These are phyloP conservation scores for Lagocephalus sceleratus DNA, from an alignment of 2,797 vertebrate species.

Conservation along the genomic window DNA sequence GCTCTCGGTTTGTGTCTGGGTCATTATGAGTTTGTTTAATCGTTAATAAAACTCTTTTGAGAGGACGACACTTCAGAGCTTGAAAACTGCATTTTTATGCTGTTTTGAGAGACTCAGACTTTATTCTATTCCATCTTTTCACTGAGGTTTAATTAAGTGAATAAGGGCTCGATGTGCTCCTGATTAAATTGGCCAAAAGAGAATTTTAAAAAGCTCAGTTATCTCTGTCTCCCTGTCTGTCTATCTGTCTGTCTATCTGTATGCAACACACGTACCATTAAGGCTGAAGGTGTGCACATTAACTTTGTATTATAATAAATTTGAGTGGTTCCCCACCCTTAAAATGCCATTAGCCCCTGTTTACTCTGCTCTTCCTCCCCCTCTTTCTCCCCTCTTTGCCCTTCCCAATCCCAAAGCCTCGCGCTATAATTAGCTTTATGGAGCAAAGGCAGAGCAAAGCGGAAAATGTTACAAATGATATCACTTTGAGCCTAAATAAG, in stretches of 20 bases:
- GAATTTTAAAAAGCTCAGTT: slow-evolving; percentile 4
- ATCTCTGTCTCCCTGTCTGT: background rate
- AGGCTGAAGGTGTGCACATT: slow-evolving; percentile 56
- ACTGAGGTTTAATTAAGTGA: slow-evolving; percentile 60
- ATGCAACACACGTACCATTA: slow-evolving; percentile 7
- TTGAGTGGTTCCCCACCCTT: slow-evolving; percentile 66
- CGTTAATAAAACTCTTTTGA: slow-evolving; percentile 40
- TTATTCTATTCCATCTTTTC: slow-evolving; percentile 50
- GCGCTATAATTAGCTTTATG: slow-evolving; percentile 72
- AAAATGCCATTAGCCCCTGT: slow-evolving; percentile 68
- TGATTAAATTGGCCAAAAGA: slow-evolving; percentile 48
- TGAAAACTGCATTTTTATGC: slow-evolving; percentile 45
- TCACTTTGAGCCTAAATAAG: slow-evolving; percentile 68
- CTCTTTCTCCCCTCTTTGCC: slow-evolving; percentile 51
- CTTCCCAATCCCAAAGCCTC: slow-evolving; percentile 54
- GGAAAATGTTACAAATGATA: slow-evolving; percentile 63
- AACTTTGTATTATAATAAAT: slow-evolving; percentile 72
- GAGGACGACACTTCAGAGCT: slow-evolving; percentile 42
- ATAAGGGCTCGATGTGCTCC: slow-evolving; percentile 52
- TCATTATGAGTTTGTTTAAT: slow-evolving; percentile 25
- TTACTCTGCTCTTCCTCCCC: slow-evolving; percentile 23
- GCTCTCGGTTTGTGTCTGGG: slow-evolving; percentile 42
- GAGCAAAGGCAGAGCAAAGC: slow-evolving; percentile 49
- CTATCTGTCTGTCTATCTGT: background rate
- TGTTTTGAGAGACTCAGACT: slow-evolving; percentile 15